Evolutionary conservation across 2,113 vertebrate genomes (phyloP), one percentile per base, ranked within the genome.

Genomic region (Tachuris rubrigastra): DNA sequence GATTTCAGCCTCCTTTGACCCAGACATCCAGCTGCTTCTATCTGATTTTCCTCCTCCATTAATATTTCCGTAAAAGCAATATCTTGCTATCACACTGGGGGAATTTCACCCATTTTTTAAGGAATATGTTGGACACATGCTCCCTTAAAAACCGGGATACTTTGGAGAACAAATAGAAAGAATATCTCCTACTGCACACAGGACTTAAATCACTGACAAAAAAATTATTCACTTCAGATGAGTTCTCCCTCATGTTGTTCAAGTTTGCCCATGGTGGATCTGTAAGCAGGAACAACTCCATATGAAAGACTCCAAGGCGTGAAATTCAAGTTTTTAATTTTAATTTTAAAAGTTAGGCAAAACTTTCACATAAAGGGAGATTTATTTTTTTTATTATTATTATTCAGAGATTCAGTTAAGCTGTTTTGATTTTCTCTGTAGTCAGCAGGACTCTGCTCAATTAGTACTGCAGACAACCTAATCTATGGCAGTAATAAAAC

Each of bases 401-500:
- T 84, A 84, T 72, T 75, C 44, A 78, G 49, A 59, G 47, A 58
- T 67, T 89, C 80, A 85, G 49, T 92, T 73, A 92, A 76, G 41
- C 37, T 86, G 49, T 75, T 95, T 79, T 79, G 73, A 65, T 76
- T 94, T 93, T 85, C 52, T 85, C 76, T 74, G 56, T 63, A 62
- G 91, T 89, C 89, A 95, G 84, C 87, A 94, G 71, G 91, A 84
- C 73, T 95, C 58, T 72, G 49, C 46, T 69, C 67, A 89, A 83
- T 92, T 93, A 95, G 81, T 67, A 82, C 55, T 83, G 49, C 28
- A 82, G 67, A 35, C 58, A 83, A 37, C 67, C 5, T 79, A 56
- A 87, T 85, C 46, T 94, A 60, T 73, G 59, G 24, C 39, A 50
- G 41, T 62, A 91, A 93, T 77, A 77, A 90, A 91, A 74, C 59